A percentile compares a stretch with the other conserved stretches of the same genome.
These are phyloP conservation scores for Sesia bembeciformis DNA, from an alignment of 2,888 invertebrate species.

Conservation along the genomic window DNA sequence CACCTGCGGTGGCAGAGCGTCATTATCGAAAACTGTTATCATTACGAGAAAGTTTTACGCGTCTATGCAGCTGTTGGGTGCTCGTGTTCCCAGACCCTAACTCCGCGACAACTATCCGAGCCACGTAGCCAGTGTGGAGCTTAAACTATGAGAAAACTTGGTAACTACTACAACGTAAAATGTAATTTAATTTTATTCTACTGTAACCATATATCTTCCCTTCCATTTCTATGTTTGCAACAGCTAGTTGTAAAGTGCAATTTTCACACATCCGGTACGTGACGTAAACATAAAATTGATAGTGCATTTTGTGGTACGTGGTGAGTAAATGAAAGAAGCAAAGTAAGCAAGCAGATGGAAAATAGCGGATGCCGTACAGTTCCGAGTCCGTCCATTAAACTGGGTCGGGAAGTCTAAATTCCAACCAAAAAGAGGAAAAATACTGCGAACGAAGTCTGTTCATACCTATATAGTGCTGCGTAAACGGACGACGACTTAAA, in stretches of 20 bases:
- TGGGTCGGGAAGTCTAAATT: constrained; percentile 35
- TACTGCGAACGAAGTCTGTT: constrained; percentile 24
- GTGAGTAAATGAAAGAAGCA: constrained; percentile 19
- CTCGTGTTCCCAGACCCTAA: constrained; percentile 11
- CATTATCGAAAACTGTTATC: constrained; percentile 30
- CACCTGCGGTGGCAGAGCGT: constrained; percentile 19
- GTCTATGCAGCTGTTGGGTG: constrained; percentile 16
- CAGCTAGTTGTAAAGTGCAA: neutral
- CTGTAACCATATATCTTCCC: neutral
- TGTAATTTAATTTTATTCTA: neutral
- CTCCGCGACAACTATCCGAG: constrained; percentile 17
- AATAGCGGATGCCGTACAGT: constrained; percentile 45
- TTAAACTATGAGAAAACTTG: neutral
- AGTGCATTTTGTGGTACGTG: neutral
- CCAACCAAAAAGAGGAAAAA: constrained; percentile 37
- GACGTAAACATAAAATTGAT: neutral
- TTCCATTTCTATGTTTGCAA: neutral
- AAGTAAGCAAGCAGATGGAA: constrained; percentile 40
- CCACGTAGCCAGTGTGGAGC: constrained; percentile 17
- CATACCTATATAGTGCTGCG: constrained; percentile 25
- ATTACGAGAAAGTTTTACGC: constrained; percentile 26
- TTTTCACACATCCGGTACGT: neutral
- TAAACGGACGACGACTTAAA: constrained; percentile 18
- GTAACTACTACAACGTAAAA: neutral
- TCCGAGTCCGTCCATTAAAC: constrained; percentile 44